Conservation (phyloP, 2,113 vertebrate species). For the Brachypodius melanocephalos region DNA sequence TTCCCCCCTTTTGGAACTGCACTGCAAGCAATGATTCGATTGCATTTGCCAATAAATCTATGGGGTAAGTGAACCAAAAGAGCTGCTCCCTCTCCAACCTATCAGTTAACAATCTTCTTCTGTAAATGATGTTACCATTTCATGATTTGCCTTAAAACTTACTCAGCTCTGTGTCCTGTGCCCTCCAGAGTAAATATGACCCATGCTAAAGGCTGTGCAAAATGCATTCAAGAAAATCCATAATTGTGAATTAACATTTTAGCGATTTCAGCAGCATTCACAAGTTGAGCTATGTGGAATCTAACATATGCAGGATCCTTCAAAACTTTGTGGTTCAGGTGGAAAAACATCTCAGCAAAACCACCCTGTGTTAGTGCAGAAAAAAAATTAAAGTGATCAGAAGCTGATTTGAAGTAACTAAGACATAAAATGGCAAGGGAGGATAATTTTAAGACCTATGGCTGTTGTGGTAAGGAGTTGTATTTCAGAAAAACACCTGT, state of each 20-base stretch:
- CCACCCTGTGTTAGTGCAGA: neutral
- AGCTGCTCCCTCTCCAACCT: neutral
- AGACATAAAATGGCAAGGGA: neutral
- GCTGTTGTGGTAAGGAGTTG: neutral
- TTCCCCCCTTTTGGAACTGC: neutral
- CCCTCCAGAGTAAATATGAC: neutral
- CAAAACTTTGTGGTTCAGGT: neutral
- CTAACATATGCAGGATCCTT: neutral
- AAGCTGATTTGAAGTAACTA: neutral
- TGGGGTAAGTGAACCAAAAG: conserved; percentile 11
- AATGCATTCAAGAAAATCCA: neutral
- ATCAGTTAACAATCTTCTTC: neutral
- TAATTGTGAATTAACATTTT: neutral
- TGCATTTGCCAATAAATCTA: conserved; percentile 42
- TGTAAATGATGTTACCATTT: neutral
- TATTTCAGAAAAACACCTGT: neutral
- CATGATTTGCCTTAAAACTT: neutral
- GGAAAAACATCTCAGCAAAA: neutral
- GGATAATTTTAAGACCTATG: neutral
- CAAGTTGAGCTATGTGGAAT: neutral
- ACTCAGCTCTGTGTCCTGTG: neutral
- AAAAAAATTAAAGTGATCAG: neutral
- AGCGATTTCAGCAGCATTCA: neutral
- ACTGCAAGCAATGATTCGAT: conserved; percentile 30
- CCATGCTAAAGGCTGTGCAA: neutral